phyloP scores from a whole-genome alignment of 30 jellyfish, hydroid and myxozoan genomes.

The Aurelia aurita region DNA sequence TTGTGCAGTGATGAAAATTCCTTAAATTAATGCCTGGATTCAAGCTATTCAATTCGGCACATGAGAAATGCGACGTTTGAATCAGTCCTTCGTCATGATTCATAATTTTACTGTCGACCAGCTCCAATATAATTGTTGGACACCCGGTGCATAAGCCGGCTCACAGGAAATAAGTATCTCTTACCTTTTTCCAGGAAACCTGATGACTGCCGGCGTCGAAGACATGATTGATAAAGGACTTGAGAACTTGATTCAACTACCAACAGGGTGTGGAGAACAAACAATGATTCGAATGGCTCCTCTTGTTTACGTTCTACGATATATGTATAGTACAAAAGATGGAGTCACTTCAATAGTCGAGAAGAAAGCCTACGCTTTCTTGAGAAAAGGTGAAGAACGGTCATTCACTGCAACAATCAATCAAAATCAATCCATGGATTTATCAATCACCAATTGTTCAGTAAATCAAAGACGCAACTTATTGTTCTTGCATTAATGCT shows the following conservation, averaged over 20 bases:
- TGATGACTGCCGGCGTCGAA: conserved; percentile 70
- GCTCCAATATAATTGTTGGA: background rate
- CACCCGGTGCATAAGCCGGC: background rate
- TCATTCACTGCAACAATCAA: too few relatives aligned
- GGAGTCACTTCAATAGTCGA: conserved; percentile 75
- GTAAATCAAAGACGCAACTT: too few relatives aligned
- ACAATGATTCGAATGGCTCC: conserved; percentile 81
- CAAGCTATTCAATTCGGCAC: too few relatives aligned
- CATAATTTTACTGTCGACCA: too few relatives aligned
- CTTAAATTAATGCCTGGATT: too few relatives aligned
- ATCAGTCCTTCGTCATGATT: too few relatives aligned
- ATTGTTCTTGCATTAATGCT: too few relatives aligned
- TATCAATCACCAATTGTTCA: too few relatives aligned
- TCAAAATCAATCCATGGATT: too few relatives aligned
- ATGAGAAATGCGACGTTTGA: too few relatives aligned
- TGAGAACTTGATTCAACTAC: conserved; percentile 42
- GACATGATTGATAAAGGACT: conserved; percentile 68
- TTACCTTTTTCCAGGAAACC: conserved; percentile 28
- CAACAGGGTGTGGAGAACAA: conserved; percentile 88
- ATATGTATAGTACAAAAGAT: conserved; percentile 44
- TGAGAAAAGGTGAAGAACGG: conserved; percentile 55
- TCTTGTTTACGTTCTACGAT: conserved; percentile 59
- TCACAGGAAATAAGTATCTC: too few relatives aligned
- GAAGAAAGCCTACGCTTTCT: conserved; percentile 62
- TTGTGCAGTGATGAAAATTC: too few relatives aligned